Evolutionary conservation across 1,140 invertebrate genomes (phyloP), one percentile per base, ranked within the genome.

Genomic region (Himalopsyche phryganea): DNA sequence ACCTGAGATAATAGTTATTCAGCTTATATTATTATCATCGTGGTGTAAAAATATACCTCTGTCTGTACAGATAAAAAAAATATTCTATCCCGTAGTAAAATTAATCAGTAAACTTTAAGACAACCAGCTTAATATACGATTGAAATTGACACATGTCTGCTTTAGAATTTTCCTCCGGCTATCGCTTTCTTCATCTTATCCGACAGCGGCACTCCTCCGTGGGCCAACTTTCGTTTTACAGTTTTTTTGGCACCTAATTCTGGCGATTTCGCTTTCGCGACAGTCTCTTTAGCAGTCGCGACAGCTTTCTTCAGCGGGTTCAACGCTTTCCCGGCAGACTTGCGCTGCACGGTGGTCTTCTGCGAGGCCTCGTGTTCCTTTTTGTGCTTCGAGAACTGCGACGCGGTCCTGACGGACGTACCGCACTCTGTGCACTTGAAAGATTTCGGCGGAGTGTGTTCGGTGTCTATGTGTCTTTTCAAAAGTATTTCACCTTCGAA

Each of bases 401-500:
- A 35, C 0, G 60, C 55, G 18, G 60, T 62, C 10, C 60, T 28
- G 2, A 62, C 45, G 0, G 60, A 62, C 1, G 45, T 28, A n/a
- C 55, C 60, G 50, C 60, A 62, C 1, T 35, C 18, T 7, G 49
- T 35, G 46, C 60, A 62, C 20, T 62, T 42, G 33, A 49, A 62
- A 6, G 60, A 62, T 18, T 62, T 62, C 15, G 76, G 76, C 52
- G 76, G 76, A 10, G 76, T 78, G 68, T 76, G 76, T 44, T 73
- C 72, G 0, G 75, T 66, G 6, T 67, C 65, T 1, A 73, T 71
- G 68, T 76, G 76, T 1, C 72, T 66, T 40, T 69, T 64, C 44
- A 78, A 60, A n/a, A 76, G 52, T 33, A 71, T 70, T 4, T 71
- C 74, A 54, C 69, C 75, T 42, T 69, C 72, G 61, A 78, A 78